These are phyloP conservation scores for Aptenodytes forsteri DNA, from an alignment of 2,113 vertebrate genomes.

Conservation along the genomic window DNA sequence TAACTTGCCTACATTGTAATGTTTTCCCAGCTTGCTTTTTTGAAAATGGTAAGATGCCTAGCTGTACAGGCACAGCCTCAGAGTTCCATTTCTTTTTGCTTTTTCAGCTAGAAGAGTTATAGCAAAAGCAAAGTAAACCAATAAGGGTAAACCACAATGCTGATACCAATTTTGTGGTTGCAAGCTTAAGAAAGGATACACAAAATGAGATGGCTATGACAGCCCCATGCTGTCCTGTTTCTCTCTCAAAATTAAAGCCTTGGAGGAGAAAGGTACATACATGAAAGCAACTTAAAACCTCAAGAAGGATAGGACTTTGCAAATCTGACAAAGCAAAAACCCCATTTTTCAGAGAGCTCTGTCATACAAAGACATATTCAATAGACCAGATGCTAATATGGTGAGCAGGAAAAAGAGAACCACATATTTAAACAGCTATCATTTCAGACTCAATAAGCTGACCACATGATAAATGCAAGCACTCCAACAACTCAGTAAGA, in stretches of 20 bases:
- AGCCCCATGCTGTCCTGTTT: background rate
- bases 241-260: background rate
- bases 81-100: background rate
- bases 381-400: background rate
- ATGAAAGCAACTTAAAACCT: background rate
- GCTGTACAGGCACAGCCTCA: background rate
- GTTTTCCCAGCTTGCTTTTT: background rate
- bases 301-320: background rate
- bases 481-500: background rate
- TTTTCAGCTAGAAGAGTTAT: background rate
- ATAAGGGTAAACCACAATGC: conserved; percentile 5
- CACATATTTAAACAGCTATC: background rate
- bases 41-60: background rate
- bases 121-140: conserved; percentile 10
- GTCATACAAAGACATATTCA: background rate
- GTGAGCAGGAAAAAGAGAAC: background rate
- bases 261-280: background rate
- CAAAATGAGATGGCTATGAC: background rate
- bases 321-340: background rate
- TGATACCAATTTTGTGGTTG: background rate
- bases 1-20: background rate
- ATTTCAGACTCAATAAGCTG: background rate
- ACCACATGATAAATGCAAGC: background rate
- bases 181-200: background rate
- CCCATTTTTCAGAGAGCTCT: background rate